Evolutionary conservation across 2,888 invertebrate species (phyloP).

Genomic region (Athrips mouffetella): DNA sequence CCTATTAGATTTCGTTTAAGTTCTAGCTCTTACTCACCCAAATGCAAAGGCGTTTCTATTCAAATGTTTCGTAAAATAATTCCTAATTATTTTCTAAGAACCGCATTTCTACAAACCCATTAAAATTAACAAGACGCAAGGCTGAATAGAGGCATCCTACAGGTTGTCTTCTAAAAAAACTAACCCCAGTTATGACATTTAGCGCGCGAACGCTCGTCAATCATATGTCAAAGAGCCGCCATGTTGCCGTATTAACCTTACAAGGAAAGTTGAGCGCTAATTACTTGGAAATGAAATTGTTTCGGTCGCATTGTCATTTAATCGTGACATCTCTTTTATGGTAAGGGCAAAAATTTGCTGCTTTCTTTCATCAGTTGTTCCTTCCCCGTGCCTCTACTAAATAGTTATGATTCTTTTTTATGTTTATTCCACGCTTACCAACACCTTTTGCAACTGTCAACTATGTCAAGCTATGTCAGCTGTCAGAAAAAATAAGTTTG

Average conservation of each 20-base stretch:
- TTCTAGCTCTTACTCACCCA: too few relatives aligned
- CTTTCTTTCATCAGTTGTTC: too few relatives aligned
- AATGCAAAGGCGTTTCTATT: too few relatives aligned
- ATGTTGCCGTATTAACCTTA: conserved; percentile 66
- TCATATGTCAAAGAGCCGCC: conserved; percentile 61
- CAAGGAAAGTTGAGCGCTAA: conserved; percentile 49
- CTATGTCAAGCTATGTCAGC: too few relatives aligned
- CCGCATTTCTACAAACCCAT: background rate
- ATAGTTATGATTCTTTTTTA: too few relatives aligned
- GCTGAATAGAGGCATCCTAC: conserved; percentile 4
- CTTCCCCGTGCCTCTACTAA: too few relatives aligned
- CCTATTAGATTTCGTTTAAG: too few relatives aligned
- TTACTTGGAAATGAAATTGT: conserved; percentile 40
- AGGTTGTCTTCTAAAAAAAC: conserved; percentile 9
- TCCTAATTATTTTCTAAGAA: too few relatives aligned
- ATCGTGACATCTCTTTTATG: conserved; percentile 48
- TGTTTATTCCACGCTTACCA: too few relatives aligned
- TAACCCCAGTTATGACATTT: conserved; percentile 49
- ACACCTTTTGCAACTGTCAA: too few relatives aligned
- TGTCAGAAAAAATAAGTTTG: too few relatives aligned
- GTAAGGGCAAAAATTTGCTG: conserved; percentile 24
- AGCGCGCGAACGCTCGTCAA: conserved; percentile 47
- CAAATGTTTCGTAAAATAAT: too few relatives aligned
- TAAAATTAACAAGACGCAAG: background rate
- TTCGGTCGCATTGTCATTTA: conserved; percentile 34